Base-by-base conservation (phyloP, 1,140 invertebrate species). In the Pogonomyrmex californicus region DNA sequence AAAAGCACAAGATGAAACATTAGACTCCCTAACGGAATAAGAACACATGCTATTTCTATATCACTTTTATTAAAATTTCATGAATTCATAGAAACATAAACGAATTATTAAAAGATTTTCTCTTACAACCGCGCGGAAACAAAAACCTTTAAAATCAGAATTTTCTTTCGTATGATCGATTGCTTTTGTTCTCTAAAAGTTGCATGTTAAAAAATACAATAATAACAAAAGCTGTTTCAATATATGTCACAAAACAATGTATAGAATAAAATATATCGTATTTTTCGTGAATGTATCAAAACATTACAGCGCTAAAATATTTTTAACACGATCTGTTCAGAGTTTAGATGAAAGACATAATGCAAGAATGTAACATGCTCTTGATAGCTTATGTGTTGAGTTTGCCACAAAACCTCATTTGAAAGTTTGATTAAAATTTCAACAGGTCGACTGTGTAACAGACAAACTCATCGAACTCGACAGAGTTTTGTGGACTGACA, bases 361-460 rank as follows among this genome's bases (percentile, higher is more conserved):
- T 81, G 79, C 68, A 85, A 86, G 47, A 66, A 85, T 65, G 87
- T 86, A 88, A 91, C 77, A 70, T 56, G 89, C 88, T 85, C 75
- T 86, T 89, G 90, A 91, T 90, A 65, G 86, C 87, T 90, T 85
- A 78, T 90, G 77, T 63, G 70, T 60, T 30, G 75, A 78, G 78
- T 87, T 88, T 51, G 44, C 65, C 60, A 82, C 86, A 65, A 73
- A 91, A 91, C 56, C 82, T 91, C 88, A 90, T 90, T 91, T 90
- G 90, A 90, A 91, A 91, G 90, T 91, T 91, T 91, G 88, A 91
- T 91, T 90, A 91, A 91, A 91, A 90, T 90, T 90, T 90, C 77
- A 66, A 44, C 65, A 68, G 41, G 47, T 78, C 86, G 71, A 73
- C 71, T 62, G 47, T 86, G 47, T 85, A 79, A 83, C 88, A 87